Percentiles rank a stretch among this genome's conserved stretches.
Evolutionary conservation across 2,888 invertebrate species (phyloP).

Genomic region (Diarsia rubi): DNA sequence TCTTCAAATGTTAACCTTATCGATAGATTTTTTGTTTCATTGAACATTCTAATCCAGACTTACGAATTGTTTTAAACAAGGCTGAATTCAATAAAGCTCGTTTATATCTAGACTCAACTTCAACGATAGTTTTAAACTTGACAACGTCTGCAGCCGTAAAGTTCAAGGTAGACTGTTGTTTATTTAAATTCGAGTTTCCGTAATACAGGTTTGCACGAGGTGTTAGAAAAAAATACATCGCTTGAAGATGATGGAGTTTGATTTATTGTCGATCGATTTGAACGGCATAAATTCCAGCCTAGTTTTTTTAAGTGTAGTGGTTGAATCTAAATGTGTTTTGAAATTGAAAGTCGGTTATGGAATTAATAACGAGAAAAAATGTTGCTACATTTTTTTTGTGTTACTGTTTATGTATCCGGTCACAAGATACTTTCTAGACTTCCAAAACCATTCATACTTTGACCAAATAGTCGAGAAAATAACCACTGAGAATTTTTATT

Average conservation of each 20-base stretch:
- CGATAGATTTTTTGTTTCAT: background rate
- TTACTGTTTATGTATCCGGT: background rate
- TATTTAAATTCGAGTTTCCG: conserved; percentile 57
- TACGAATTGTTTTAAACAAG: background rate
- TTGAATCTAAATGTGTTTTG: conserved; percentile 18
- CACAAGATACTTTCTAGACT: background rate
- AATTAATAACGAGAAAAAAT: conserved; percentile 11
- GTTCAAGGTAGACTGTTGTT: conserved; percentile 61
- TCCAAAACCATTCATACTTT: background rate
- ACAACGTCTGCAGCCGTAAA: conserved; percentile 30
- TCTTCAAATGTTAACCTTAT: background rate
- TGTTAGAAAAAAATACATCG: conserved; percentile 43
- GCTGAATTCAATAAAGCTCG: conserved; percentile 8
- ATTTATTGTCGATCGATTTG: conserved; percentile 28
- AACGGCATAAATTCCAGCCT: conserved; percentile 37
- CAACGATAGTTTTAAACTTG: conserved; percentile 31
- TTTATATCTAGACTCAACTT: conserved; percentile 35
- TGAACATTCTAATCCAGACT: background rate
- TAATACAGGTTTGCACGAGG: conserved; percentile 38
- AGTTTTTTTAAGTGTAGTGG: conserved; percentile 34
- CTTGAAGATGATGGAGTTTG: conserved; percentile 22
- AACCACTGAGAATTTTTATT: background rate
- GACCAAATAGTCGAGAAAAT: background rate
- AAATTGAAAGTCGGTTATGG: conserved; percentile 42
- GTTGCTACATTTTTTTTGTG: conserved; percentile 1